phyloP scores from a whole-genome alignment of 2,888 invertebrate genomes.

The Branchipolynoe longqiensis region DNA sequence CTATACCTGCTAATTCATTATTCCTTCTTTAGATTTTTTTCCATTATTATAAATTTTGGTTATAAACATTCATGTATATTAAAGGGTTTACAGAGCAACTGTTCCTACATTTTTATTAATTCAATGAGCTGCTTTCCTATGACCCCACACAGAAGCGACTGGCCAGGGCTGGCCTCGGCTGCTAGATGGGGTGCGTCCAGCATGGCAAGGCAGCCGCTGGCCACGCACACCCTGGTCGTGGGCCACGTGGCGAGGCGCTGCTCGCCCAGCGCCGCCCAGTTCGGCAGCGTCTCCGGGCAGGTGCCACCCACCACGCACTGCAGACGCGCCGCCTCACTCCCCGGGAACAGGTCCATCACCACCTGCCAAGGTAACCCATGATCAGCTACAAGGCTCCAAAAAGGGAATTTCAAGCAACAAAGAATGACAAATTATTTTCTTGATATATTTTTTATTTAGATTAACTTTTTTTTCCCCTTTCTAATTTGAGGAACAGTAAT shows the following conservation, averaged over 20 bases:
- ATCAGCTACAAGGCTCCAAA: no score
- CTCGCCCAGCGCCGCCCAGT: background rate
- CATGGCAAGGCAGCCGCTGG: conserved; percentile 53
- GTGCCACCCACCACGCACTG: background rate
- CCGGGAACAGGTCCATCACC: conserved; percentile 17
- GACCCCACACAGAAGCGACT: conserved; percentile 14
- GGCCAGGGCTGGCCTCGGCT: background rate
- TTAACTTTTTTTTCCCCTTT: background rate
- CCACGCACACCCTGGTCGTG: conserved; percentile 35
- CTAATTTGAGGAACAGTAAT: background rate
- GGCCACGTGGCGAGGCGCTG: background rate
- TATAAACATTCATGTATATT: background rate
- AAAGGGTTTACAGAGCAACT: background rate
- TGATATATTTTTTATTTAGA: background rate
- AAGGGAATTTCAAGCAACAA: background rate
- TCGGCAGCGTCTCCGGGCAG: background rate
- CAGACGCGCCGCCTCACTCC: background rate
- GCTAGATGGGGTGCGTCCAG: conserved; percentile 3
- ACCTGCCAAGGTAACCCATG: conserved; percentile 18
- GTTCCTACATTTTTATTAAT: conserved; percentile 25
- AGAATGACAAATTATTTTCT: background rate
- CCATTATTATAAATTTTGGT: background rate
- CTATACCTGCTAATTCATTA: background rate
- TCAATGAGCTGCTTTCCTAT: conserved; percentile 11
- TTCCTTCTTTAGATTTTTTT: background rate